phyloP scores from a whole-genome alignment of 2,113 vertebrate species.

The Sturnira hondurensis region DNA sequence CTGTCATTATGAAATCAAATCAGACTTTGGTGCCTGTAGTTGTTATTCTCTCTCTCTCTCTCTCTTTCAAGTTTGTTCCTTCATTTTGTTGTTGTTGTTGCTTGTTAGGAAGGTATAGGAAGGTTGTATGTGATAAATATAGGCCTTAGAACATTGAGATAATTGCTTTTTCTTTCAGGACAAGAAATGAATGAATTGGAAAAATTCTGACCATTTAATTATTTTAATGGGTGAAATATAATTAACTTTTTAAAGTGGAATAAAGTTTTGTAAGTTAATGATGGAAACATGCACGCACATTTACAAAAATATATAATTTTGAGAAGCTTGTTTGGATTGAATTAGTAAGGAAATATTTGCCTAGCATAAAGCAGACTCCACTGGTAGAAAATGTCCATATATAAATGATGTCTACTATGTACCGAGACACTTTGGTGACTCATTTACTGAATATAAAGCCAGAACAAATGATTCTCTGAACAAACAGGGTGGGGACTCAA shows the following conservation, averaged over 20 bases:
- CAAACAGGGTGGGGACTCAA: neutral
- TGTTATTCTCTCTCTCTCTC: neutral
- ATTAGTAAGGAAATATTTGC: neutral
- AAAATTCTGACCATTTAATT: neutral
- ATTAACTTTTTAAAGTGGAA: neutral
- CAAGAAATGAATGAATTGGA: neutral
- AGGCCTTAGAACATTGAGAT: neutral
- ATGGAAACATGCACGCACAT: neutral
- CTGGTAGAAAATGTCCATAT: neutral
- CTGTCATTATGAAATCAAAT: neutral
- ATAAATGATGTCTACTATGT: neutral
- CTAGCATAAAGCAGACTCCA: neutral
- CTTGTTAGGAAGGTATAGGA: neutral
- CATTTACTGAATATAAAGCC: constrained; percentile 28
- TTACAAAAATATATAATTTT: neutral
- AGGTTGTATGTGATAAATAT: neutral
- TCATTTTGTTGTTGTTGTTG: neutral
- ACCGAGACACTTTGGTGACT: neutral
- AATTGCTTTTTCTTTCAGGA: constrained; percentile 25
- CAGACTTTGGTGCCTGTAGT: neutral
- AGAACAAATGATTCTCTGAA: constrained; percentile 37
- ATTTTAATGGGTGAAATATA: neutral
- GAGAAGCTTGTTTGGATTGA: neutral
- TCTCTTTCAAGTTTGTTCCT: neutral
- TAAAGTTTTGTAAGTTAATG: neutral